Evolutionary conservation across 2,797 vertebrate species (phyloP).

Genomic region (Chlorospingus semifuscus): DNA sequence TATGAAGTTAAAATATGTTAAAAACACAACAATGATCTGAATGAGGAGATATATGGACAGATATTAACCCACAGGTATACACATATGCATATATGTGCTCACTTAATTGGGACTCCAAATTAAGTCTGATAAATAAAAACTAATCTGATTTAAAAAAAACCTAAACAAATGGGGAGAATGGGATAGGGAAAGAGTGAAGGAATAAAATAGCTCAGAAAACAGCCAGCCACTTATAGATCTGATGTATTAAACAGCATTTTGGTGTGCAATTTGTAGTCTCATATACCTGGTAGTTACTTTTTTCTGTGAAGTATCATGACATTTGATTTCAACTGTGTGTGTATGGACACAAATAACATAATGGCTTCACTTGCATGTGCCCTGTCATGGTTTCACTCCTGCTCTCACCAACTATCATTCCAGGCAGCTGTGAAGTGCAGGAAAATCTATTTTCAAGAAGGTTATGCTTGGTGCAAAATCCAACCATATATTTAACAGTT

Average conservation of each 20-base stretch:
- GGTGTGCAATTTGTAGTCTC: background rate
- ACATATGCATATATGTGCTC: accelerated
- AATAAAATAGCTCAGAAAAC: background rate
- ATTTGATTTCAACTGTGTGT: background rate
- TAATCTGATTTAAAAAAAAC: background rate
- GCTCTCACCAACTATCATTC: background rate
- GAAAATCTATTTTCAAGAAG: background rate
- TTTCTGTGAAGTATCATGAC: background rate
- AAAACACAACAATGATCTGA: background rate
- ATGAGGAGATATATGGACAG: background rate
- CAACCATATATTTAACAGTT: background rate
- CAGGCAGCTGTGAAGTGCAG: background rate
- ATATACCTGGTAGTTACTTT: background rate
- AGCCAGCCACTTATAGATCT: background rate
- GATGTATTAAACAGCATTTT: background rate
- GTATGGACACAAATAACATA: background rate
- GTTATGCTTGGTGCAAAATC: background rate
- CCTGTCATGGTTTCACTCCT: background rate
- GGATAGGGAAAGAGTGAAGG: background rate
- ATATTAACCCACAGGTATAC: background rate
- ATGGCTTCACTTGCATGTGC: background rate
- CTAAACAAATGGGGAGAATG: background rate
- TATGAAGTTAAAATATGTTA: background rate
- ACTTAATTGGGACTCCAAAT: background rate
- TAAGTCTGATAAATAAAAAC: background rate